phyloP scores from a whole-genome alignment of 2,113 vertebrate genomes.

The Rattus rattus region DNA sequence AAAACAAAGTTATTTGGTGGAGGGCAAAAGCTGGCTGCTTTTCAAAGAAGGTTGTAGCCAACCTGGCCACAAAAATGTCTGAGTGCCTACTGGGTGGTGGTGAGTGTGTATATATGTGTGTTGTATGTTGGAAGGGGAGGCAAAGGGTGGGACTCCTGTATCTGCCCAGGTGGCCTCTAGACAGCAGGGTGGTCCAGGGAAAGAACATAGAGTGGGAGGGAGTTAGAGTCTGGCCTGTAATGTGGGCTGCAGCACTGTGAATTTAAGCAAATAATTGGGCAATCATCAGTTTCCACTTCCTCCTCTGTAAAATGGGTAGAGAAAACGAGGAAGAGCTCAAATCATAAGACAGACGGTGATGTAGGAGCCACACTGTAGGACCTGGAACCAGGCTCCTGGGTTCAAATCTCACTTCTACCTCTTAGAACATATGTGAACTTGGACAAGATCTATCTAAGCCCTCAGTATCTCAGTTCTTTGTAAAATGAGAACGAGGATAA shows the following conservation, averaged over 20 bases:
- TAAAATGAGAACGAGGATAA: conserved; percentile 21
- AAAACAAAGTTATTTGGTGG: conserved; percentile 79
- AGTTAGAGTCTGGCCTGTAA: conserved; percentile 47
- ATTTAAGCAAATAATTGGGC: conserved; percentile 42
- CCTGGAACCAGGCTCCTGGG: background rate
- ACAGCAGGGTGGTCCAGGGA: conserved; percentile 67
- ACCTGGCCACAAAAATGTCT: conserved; percentile 82
- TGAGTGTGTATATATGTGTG: conserved; percentile 6
- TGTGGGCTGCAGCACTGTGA: background rate
- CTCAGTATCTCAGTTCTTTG: conserved; percentile 9
- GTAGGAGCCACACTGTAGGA: background rate
- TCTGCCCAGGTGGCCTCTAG: conserved; percentile 69
- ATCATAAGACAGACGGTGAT: background rate
- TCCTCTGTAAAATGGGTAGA: conserved; percentile 27
- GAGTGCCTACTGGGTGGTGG: conserved; percentile 64
- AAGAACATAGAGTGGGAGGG: background rate
- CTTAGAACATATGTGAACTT: background rate
- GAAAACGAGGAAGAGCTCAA: background rate
- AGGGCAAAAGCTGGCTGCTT: conserved; percentile 77
- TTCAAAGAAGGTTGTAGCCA: conserved; percentile 81
- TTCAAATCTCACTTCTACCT: conserved; percentile 34
- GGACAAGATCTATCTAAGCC: background rate
- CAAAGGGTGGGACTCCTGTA: background rate
- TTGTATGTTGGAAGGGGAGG: background rate
- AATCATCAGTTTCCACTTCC: conserved; percentile 25